A percentile compares a stretch with the other conserved stretches of the same genome.
phyloP scores from a whole-genome alignment of 2,797 vertebrate species.

The Myiothlypis coronata region DNA sequence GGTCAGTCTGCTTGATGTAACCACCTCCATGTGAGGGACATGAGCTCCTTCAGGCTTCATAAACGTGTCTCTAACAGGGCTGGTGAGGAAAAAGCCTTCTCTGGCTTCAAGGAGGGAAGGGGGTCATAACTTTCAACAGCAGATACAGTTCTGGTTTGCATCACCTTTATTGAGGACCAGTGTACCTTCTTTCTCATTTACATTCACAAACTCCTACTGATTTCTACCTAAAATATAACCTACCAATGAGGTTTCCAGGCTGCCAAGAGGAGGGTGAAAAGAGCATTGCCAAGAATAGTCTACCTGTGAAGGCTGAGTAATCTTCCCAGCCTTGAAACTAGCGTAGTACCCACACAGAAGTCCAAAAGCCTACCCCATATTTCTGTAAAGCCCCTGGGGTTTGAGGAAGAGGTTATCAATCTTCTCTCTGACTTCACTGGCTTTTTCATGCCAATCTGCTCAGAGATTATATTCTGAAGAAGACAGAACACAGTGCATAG shows the following conservation, averaged over 20 bases:
- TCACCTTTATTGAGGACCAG: neutral
- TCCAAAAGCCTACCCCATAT: neutral
- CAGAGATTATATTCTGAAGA: neutral
- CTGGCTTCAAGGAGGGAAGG: neutral
- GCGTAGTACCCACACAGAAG: neutral
- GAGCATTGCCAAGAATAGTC: neutral
- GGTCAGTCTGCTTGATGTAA: neutral
- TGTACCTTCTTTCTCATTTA: neutral
- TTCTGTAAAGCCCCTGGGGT: neutral
- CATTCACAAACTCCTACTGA: neutral
- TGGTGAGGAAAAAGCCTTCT: neutral
- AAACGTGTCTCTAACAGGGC: accelerated
- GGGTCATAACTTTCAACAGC: neutral
- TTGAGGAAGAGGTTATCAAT: neutral
- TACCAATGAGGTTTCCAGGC: neutral
- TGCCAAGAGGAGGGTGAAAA: neutral
- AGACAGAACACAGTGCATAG: neutral
- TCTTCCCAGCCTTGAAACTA: neutral
- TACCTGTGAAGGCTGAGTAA: neutral
- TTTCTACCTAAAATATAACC: neutral
- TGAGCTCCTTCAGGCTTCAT: neutral
- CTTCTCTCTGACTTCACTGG: neutral
- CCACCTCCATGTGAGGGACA: neutral
- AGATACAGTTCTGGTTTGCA: neutral
- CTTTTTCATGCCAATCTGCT: neutral